These are phyloP conservation scores for Luidia sarsii DNA, from an alignment of 53 echinoderm and acorn worm species.

Conservation along the genomic window DNA sequence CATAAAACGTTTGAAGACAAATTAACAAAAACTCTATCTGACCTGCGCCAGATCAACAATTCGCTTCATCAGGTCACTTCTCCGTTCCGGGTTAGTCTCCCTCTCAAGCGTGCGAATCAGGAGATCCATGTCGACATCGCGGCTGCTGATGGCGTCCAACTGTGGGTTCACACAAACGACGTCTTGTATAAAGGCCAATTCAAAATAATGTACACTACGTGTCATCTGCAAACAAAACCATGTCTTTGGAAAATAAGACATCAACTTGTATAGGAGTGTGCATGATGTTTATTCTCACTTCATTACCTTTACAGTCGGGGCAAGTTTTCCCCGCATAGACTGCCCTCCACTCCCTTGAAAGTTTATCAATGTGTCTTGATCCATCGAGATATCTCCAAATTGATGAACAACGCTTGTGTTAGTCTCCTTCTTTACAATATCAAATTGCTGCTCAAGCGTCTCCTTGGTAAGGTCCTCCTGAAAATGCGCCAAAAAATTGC, in stretches of 20 bases:
- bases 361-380: constrained; percentile 27
- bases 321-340: constrained; percentile 11
- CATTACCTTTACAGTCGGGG: too few relatives aligned
- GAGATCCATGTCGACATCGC: constrained; percentile 23
- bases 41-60: constrained; percentile 6
- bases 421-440: constrained; percentile 71
- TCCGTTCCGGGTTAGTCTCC: constrained; percentile 12
- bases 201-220: too few relatives aligned
- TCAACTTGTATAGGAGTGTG: too few relatives aligned
- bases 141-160: constrained; percentile 40
- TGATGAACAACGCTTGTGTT: constrained; percentile 73
- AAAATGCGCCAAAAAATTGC: background rate
- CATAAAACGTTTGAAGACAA: background rate
- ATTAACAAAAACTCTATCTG: too few relatives aligned
- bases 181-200: too few relatives aligned
- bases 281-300: too few relatives aligned
- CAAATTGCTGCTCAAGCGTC: constrained; percentile 68
- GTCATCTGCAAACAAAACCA: too few relatives aligned
- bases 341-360: constrained; percentile 49
- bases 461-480: constrained; percentile 72
- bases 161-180: too few relatives aligned
- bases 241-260: too few relatives aligned
- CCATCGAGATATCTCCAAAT: constrained; percentile 65
- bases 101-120: constrained; percentile 24
- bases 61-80: constrained; percentile 3